Evolutionary conservation across 1,140 invertebrate genomes (phyloP).

Genomic region (Calosoma granatense): DNA sequence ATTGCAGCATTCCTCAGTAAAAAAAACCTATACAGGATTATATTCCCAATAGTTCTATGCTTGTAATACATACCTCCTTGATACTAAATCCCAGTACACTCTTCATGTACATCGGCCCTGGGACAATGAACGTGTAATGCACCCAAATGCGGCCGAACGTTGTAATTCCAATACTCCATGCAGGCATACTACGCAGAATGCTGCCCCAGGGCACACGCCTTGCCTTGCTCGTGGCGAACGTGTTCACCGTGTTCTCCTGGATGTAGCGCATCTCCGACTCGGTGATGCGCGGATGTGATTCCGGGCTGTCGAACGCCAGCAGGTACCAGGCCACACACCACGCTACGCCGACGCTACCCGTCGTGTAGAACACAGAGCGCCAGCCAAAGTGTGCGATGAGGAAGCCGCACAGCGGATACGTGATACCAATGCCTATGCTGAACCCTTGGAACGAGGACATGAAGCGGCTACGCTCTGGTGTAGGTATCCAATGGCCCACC

Average conservation of each 20-base stretch:
- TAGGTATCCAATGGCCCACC: constrained; percentile 76
- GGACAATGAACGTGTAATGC: constrained; percentile 60
- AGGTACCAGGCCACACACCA: constrained; percentile 63
- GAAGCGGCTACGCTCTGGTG: constrained; percentile 61
- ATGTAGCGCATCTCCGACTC: constrained; percentile 60
- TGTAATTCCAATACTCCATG: constrained; percentile 70
- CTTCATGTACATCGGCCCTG: constrained; percentile 62
- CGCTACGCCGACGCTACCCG: constrained; percentile 48
- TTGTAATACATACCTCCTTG: constrained; percentile 46
- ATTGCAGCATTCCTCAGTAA: too few species aligned
- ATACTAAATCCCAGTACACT: constrained; percentile 56
- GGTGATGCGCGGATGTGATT: constrained; percentile 62
- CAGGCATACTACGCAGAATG: constrained; percentile 65
- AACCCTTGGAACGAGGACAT: constrained; percentile 71
- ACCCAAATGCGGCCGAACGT: constrained; percentile 64
- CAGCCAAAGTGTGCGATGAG: constrained; percentile 56
- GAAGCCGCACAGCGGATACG: constrained; percentile 58
- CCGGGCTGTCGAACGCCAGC: constrained; percentile 63
- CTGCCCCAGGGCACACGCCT: constrained; percentile 58
- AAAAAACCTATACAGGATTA: too few species aligned
- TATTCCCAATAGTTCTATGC: too few species aligned
- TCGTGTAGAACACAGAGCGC: constrained; percentile 58
- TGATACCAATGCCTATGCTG: constrained; percentile 62
- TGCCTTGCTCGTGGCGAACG: constrained; percentile 36
- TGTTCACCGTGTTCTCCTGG: constrained; percentile 46